These are phyloP conservation scores for Acanthurus tractus DNA, from an alignment of 2,797 vertebrate genomes.

Conservation along the genomic window DNA sequence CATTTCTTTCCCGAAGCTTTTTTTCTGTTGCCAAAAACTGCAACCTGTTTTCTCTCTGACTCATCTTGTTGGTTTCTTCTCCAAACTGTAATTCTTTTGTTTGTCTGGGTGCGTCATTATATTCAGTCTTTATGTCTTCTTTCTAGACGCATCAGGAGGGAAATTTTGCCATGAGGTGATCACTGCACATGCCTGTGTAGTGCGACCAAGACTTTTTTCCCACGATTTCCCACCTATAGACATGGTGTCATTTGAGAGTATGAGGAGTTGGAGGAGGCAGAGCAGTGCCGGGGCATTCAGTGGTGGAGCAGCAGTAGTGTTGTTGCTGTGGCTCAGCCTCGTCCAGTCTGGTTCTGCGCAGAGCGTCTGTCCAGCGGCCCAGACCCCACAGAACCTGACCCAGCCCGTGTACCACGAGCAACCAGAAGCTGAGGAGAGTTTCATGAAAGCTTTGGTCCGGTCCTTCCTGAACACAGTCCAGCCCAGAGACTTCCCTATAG, in stretches of 20 bases:
- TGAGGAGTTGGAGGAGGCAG: slow-evolving; percentile 16
- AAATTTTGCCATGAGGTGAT: slow-evolving; percentile 59
- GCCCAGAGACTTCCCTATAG: slow-evolving; percentile 85
- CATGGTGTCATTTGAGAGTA: slow-evolving; percentile 39
- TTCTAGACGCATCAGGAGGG: slow-evolving; percentile 41
- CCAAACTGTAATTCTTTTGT: slow-evolving; percentile 3
- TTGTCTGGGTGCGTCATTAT: slow-evolving; percentile 10
- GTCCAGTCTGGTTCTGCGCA: slow-evolving; percentile 37
- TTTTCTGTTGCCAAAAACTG: not conserved
- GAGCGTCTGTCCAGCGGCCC: slow-evolving; percentile 47
- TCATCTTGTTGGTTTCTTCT: slow-evolving; percentile 50
- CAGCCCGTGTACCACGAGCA: slow-evolving; percentile 65
- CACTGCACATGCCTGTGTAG: not conserved
- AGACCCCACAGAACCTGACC: slow-evolving; percentile 53
- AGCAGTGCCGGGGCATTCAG: slow-evolving; percentile 7
- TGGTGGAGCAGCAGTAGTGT: slow-evolving; percentile 26
- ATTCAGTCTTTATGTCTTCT: slow-evolving; percentile 29
- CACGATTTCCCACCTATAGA: not conserved
- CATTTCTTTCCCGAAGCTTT: slow-evolving; percentile 4
- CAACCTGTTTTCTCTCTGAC: slow-evolving; percentile 36
- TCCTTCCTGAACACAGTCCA: slow-evolving; percentile 89
- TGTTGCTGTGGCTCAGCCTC: slow-evolving; percentile 63
- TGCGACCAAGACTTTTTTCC: not conserved
- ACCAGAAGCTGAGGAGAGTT: slow-evolving; percentile 35
- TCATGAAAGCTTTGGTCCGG: slow-evolving; percentile 81